Evolutionary conservation across 1,140 invertebrate genomes (phyloP).

Genomic region (Laupala kohalensis): DNA sequence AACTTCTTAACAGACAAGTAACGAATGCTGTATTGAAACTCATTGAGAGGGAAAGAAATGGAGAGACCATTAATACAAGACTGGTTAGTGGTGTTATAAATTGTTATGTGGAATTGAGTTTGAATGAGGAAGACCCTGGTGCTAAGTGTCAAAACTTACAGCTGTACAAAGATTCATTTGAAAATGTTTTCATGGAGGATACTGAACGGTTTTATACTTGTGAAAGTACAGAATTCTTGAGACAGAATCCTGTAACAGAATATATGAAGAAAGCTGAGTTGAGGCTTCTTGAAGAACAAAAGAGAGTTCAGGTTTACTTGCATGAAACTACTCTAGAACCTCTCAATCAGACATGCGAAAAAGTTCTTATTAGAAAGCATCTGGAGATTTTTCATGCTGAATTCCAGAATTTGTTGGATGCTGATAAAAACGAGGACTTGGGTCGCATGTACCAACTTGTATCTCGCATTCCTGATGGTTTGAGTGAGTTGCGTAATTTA

Average conservation of each 20-base stretch:
- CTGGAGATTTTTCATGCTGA: conserved; percentile 94
- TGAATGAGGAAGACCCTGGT: conserved; percentile 80
- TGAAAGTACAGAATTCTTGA: conserved; percentile 86
- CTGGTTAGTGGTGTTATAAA: conserved; percentile 84
- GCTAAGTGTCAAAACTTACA: conserved; percentile 66
- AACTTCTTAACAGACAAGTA: conserved; percentile 79
- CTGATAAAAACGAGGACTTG: conserved; percentile 89
- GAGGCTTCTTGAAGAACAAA: conserved; percentile 80
- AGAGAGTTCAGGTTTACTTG: conserved; percentile 85
- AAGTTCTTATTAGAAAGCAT: conserved; percentile 94
- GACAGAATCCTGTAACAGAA: conserved; percentile 91
- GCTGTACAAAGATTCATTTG: conserved; percentile 93
- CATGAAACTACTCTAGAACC: conserved; percentile 81
- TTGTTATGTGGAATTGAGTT: conserved; percentile 58
- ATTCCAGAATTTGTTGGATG: conserved; percentile 88
- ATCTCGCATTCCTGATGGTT: conserved; percentile 81
- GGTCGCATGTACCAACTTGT: conserved; percentile 93
- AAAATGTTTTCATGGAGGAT: conserved; percentile 89
- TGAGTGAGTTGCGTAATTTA: conserved; percentile 74
- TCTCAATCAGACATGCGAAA: conserved; percentile 82
- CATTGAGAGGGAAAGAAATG: conserved; percentile 90
- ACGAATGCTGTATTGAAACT: conserved; percentile 42
- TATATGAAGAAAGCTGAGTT: conserved; percentile 80
- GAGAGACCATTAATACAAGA: conserved; percentile 91
- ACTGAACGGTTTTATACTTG: conserved; percentile 89